Conservation (phyloP, 2,113 vertebrate species). For the Paedocypris sp. region DNA sequence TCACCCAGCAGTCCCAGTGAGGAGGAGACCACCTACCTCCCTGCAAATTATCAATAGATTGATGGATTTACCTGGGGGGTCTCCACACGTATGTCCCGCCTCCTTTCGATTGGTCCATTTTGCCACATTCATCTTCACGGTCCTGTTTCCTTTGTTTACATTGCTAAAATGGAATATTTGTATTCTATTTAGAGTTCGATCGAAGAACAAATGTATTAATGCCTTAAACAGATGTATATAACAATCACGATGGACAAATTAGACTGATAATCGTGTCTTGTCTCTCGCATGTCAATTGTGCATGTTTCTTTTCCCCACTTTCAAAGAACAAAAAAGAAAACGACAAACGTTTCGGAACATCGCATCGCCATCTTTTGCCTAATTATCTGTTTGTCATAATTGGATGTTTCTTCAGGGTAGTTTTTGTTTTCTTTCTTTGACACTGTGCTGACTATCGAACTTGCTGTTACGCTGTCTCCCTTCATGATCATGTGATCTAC, state of each 20-base stretch:
- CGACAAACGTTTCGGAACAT: neutral
- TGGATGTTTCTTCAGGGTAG: neutral
- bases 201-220: constrained; percentile 22
- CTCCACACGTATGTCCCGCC: neutral
- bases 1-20: neutral
- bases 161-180: neutral
- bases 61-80: neutral
- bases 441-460: constrained; percentile 19
- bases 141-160: neutral
- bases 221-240: constrained; percentile 36
- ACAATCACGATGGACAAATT: constrained; percentile 32
- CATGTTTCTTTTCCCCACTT: constrained; percentile 21
- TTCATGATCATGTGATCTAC: constrained; percentile 31
- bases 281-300: constrained; percentile 29
- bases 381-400: neutral
- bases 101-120: neutral
- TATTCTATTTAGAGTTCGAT: constrained; percentile 11
- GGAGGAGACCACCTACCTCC: constrained; percentile 7
- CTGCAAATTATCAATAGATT: neutral
- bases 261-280: constrained; percentile 23
- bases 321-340: constrained; percentile 8
- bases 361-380: neutral
- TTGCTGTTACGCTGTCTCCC: constrained; percentile 7
- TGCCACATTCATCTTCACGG: neutral
- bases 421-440: constrained; percentile 1